A percentile compares a stretch with the other conserved stretches of the same genome.
Evolutionary conservation across 2,797 vertebrate species (phyloP).

Genomic region (Australoheros facetus): DNA sequence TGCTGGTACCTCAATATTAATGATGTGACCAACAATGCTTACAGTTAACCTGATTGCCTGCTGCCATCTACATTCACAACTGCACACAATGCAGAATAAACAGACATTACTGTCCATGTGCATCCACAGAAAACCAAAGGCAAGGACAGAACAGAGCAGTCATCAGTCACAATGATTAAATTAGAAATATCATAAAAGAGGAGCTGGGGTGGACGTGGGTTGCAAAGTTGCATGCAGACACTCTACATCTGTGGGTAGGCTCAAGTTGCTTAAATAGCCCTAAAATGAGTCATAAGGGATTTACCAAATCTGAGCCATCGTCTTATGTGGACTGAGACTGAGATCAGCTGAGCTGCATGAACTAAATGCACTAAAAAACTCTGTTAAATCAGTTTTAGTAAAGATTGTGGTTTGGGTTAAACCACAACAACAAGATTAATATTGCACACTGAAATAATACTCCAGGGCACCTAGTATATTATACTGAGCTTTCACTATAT

Average conservation of each 20-base stretch:
- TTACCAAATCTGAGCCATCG: neutral
- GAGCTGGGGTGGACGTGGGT: neutral
- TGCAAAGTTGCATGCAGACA: neutral
- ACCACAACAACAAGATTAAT: neutral
- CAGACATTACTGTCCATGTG: neutral
- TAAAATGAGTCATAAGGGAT: neutral
- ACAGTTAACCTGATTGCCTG: neutral
- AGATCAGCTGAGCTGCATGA: neutral
- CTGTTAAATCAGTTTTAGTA: neutral
- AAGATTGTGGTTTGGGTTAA: neutral
- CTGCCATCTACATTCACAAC: neutral
- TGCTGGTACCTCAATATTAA: neutral
- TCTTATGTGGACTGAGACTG: neutral
- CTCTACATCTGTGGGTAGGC: neutral
- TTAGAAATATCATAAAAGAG: neutral
- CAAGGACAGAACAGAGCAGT: neutral
- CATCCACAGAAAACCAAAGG: neutral
- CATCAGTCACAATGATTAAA: neutral
- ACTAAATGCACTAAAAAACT: neutral
- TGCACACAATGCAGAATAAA: neutral
- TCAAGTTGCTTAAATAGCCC: neutral
- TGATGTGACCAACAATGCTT: neutral
- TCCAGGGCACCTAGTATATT: neutral
- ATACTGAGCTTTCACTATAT: neutral
- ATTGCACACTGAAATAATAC: neutral